Evolutionary conservation across 2,113 vertebrate genomes (phyloP).

Genomic region (Drymodes brunneopygia): DNA sequence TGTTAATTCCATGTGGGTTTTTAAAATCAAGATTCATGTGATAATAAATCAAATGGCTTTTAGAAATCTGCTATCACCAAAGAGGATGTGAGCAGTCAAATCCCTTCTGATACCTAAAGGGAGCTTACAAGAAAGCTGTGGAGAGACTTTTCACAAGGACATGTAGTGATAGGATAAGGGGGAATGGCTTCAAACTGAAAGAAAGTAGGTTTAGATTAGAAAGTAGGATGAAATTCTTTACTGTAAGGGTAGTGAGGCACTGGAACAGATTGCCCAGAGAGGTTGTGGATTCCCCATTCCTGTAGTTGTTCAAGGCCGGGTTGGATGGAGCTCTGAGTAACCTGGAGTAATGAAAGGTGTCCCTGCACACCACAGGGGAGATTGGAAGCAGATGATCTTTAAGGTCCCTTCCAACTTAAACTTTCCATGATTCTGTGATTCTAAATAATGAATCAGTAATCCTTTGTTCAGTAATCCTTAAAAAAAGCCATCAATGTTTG

Average conservation of each 20-base stretch:
- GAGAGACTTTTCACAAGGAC: not conserved
- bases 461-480: not conserved
- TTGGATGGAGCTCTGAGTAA: not conserved
- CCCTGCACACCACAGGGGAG: not conserved
- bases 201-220: not conserved
- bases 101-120: not conserved
- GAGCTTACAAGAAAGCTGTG: not conserved
- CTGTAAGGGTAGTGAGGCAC: not conserved
- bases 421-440: not conserved
- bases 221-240: not conserved
- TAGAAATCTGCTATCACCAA: not conserved
- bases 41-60: not conserved
- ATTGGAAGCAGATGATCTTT: not conserved
- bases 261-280: not conserved
- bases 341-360: not conserved
- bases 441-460: not conserved
- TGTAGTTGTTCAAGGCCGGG: not conserved
- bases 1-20: not conserved
- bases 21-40: not conserved
- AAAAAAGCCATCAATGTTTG: not conserved
- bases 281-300: not conserved
- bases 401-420: not conserved
- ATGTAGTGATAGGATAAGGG: not conserved
- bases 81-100: not conserved
- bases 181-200: not conserved